Evolutionary conservation across 2,113 vertebrate species (phyloP).

Genomic region (Tragelaphus strepsiceros): DNA sequence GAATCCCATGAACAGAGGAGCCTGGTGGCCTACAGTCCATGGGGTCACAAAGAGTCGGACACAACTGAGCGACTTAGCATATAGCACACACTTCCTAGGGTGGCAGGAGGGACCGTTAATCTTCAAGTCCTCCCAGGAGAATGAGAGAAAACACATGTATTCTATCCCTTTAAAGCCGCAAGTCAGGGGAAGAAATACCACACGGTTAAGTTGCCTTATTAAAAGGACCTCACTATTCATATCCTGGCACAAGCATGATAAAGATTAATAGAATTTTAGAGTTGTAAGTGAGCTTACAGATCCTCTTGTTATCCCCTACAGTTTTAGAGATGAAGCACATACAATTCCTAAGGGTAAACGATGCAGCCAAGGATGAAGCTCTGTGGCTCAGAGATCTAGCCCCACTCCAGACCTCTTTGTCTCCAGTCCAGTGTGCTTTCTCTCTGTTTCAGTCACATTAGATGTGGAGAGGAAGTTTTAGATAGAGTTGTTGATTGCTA

Average conservation of each 20-base stretch:
- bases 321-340: not conserved
- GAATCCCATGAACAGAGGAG: not conserved
- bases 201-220: not conserved
- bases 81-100: not conserved
- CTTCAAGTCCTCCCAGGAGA: not conserved
- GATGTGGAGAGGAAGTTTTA: not conserved
- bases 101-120: not conserved
- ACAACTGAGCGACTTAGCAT: not conserved
- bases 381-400: not conserved
- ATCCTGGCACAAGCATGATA: not conserved
- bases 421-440: not conserved
- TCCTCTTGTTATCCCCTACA: not conserved
- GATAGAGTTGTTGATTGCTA: not conserved
- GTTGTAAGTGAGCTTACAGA: not conserved
- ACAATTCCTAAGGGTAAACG: not conserved
- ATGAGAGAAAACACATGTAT: conserved; percentile 10
- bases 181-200: not conserved
- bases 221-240: not conserved
- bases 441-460: not conserved
- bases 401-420: not conserved
- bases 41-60: not conserved
- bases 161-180: not conserved
- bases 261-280: not conserved
- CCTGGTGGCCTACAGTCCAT: not conserved
- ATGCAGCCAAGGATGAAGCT: not conserved